Percentiles rank a stretch among this genome's conserved stretches.
Conservation (phyloP, 53 echinoderm and acorn worm species). For the Crossaster papposus region DNA sequence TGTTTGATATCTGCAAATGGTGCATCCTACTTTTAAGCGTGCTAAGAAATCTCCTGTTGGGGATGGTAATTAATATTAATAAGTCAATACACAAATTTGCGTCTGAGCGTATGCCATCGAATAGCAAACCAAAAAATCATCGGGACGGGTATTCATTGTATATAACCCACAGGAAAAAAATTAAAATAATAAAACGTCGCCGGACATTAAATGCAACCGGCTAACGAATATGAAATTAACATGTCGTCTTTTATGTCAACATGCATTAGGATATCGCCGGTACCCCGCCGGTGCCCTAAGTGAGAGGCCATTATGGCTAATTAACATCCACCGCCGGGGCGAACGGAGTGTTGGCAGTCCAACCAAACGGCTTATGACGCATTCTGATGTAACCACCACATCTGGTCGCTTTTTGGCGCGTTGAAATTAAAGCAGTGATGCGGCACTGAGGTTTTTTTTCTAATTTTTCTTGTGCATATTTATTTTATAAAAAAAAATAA, state of each 20-base stretch:
- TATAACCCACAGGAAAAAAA: neutral
- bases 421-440: slow-evolving; percentile 11
- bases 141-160: neutral
- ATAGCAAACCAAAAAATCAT: neutral
- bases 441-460: neutral
- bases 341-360: neutral
- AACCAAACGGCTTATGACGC: slow-evolving; percentile 12
- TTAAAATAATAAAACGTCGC: too few species aligned
- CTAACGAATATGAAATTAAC: slow-evolving; percentile 18
- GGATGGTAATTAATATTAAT: too few species aligned
- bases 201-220: neutral
- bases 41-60: too few species aligned
- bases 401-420: neutral
- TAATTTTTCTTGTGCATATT: neutral
- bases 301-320: slow-evolving; percentile 41
- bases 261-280: slow-evolving; percentile 19
- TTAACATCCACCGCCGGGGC: slow-evolving; percentile 11
- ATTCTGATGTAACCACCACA: slow-evolving; percentile 32
- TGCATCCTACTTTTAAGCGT: too few species aligned
- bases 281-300: neutral
- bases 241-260: slow-evolving; percentile 45
- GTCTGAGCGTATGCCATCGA: too few species aligned
- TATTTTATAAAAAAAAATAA: neutral
- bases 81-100: too few species aligned
- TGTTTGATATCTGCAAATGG: too few species aligned